Base-by-base conservation (phyloP, 2,888 invertebrate species). In the Drosophila kokeensis region DNA sequence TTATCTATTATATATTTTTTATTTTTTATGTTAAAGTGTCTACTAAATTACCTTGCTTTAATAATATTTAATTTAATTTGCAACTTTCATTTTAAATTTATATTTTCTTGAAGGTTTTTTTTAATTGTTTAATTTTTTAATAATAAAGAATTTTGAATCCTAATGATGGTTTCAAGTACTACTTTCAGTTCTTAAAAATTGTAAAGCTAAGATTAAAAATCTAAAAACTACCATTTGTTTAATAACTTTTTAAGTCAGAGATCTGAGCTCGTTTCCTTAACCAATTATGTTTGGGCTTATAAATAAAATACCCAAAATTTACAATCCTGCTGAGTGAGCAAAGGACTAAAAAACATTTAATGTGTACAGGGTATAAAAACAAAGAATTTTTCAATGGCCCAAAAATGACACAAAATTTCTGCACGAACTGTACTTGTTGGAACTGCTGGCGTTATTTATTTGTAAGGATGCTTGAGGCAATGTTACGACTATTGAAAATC, bases 341-440 rank as follows among this genome's bases (percentile, higher is more conserved):
- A 15, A 45, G 2, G 4, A 24, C 24, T 24, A 8, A 15, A 18
- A 45, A 7, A 13, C 29, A 15, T 52, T 21, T 24, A 11, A 32
- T 21, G 48, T 18, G 2, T 29, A 2, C 34, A 30, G 68, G 40
- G 71, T 54, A 62, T 65, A 67, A 67, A 69, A 82, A 72, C 70
- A 76, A 72, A 60, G 60, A 76, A 68, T 64, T 54, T 65, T 81
- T 80, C 73, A 71, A 69, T 71, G 67, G 68, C 64, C 66, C 77
- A 68, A 64, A 69, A 63, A 58, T 32, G 27, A 15, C 32, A 55
- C 50, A 62, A 74, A 76, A 76, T 76, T 70, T 72, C 75, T 69
- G 69, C 74, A 27, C 70, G 69, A 66, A 79, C 59, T 71, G 82
- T 87, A 83, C 73, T 84, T 87, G 87, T 74, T 86, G 76, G 65